Conservation (phyloP, 1,140 invertebrate genomes). For the Sesamia nonagrioides region DNA sequence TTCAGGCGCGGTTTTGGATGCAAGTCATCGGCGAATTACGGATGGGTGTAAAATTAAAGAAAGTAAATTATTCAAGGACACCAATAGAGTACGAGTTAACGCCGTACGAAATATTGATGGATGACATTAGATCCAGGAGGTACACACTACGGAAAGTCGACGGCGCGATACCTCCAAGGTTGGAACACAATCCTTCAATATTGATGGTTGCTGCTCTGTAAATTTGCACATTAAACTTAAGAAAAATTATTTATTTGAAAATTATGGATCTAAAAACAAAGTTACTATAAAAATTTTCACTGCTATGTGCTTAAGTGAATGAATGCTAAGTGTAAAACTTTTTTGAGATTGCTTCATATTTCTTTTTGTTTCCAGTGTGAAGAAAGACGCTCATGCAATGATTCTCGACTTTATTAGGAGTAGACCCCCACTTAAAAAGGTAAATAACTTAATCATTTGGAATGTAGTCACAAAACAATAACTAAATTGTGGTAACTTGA, state of each 20-base stretch:
- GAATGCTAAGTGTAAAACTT: background rate
- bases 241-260: too few relatives aligned
- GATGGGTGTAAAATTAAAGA: constrained; percentile 96
- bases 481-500: too few relatives aligned
- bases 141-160: constrained; percentile 95
- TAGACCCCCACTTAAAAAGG: constrained; percentile 97
- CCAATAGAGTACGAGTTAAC: constrained; percentile 97
- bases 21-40: constrained; percentile 96
- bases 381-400: constrained; percentile 97
- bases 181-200: constrained; percentile 47
- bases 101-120: constrained; percentile 99
- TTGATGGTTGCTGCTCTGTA: background rate
- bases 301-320: background rate
- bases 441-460: constrained; percentile 79
- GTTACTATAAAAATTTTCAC: too few relatives aligned
- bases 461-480: background rate
- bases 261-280: too few relatives aligned
- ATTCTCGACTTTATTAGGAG: constrained; percentile 99
- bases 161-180: constrained; percentile 92
- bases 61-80: constrained; percentile 92
- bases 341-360: constrained; percentile 28
- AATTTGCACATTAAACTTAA: background rate
- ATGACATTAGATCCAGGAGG: constrained; percentile 96
- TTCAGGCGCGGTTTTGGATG: constrained; percentile 97
- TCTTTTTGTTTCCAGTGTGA: constrained; percentile 89